Evolutionary conservation across 2,888 invertebrate species (phyloP), one percentile per base, ranked within the genome.

Genomic region (Oeneis ivallda): DNA sequence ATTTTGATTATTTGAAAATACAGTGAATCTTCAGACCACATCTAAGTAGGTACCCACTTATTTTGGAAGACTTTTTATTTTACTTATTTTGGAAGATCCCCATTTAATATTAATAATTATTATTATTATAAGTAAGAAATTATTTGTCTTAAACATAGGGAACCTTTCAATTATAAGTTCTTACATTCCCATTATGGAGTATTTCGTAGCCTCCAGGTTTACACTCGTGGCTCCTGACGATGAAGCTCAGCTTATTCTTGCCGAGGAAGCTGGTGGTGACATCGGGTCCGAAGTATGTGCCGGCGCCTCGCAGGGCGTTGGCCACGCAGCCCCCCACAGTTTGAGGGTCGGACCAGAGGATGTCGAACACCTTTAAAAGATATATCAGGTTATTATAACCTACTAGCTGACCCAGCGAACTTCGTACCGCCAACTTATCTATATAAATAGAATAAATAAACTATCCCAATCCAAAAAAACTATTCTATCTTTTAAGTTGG

Each of bases 271-370:
- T 90, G 50, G 94, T 92, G 0, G 98, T 97, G 57, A 98, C 95
- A 80, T 98, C 98, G 0, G 98, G 97, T 0, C 98, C 98, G 82
- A 98, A 98, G 87, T 98, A 98, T 2, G 96, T 96, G 2, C 98
- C 98, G 4, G 98, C 98, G 0, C 98, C 98, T 15, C 98, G 93
- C 66, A 97, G 92, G 8, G 94, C 94, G 79, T 97, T 97, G 1
- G 97, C 96, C 70, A 95, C 94, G 79, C 97, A 97, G 1, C 97
- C 97, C 9, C 94, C 94, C 1, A 92, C 93, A 63, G 94, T 93
- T 82, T 96, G 96, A 0, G 98, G 98, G 87, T 98, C 98, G 75
- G 97, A 97, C 98, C 98, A 98, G 73, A 98, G 92, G 43, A 98
- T 94, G 83, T 98, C 98, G 79, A 98, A 95, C n/a, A 98, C 95